Evolutionary conservation across 1,140 invertebrate genomes (phyloP).

Genomic region (Drosophila guanche): DNA sequence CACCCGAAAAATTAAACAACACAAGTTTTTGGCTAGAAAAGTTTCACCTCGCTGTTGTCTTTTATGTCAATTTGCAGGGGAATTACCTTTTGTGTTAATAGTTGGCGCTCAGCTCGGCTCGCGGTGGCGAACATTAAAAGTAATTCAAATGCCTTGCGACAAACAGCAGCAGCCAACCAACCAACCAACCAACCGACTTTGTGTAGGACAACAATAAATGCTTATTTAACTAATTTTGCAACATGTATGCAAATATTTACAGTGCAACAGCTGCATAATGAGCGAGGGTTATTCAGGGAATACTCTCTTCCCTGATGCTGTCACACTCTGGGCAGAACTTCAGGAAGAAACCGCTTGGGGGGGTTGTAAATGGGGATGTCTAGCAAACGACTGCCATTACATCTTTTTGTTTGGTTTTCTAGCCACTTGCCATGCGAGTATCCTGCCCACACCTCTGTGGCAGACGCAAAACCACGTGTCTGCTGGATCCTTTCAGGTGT

Average conservation of each 20-base stretch:
- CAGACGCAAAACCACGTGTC: slow-evolving; percentile 61
- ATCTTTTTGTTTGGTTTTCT: slow-evolving; percentile 57
- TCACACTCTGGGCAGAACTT: neutral
- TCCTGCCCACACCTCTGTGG: slow-evolving; percentile 6
- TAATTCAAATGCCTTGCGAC: slow-evolving; percentile 60
- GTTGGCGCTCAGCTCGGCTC: slow-evolving; percentile 47
- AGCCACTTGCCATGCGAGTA: slow-evolving; percentile 37
- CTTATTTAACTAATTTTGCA: slow-evolving; percentile 80
- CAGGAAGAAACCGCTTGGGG: neutral
- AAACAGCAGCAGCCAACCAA: slow-evolving; percentile 9
- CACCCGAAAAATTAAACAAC: slow-evolving; percentile 53
- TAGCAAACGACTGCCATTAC: slow-evolving; percentile 49
- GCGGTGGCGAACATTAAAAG: slow-evolving; percentile 64
- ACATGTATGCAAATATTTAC: slow-evolving; percentile 76
- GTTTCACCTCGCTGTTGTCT: slow-evolving; percentile 63
- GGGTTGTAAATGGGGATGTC: slow-evolving; percentile 36
- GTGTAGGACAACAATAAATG: slow-evolving; percentile 75
- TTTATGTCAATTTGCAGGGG: slow-evolving; percentile 75
- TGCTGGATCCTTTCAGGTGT: slow-evolving; percentile 38
- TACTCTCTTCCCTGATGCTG: neutral
- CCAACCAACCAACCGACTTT: slow-evolving; percentile 31
- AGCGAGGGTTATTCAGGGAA: slow-evolving; percentile 22
- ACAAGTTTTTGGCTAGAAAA: slow-evolving; percentile 36
- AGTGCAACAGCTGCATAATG: slow-evolving; percentile 75
- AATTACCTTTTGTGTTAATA: slow-evolving; percentile 80